Evolutionary conservation across 2,888 invertebrate genomes (phyloP), one percentile per base, ranked within the genome.

Genomic region (Phortica magna): DNA sequence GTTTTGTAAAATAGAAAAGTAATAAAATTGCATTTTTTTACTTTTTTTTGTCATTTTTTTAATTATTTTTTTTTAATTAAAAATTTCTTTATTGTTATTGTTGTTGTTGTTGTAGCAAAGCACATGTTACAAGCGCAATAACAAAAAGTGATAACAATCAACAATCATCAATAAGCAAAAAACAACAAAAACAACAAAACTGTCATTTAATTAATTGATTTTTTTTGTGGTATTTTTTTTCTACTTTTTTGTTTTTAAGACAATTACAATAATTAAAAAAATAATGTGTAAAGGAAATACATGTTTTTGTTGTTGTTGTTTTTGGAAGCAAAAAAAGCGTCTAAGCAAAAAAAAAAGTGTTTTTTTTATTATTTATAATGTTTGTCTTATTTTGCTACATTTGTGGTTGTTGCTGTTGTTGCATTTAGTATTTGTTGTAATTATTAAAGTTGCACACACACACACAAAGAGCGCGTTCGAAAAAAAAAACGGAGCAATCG

Each of bases 51-150:
- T 39, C 7, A 12, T n/a, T 22, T 31, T 39, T 39, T 17, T 59
- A 53, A 6, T 0, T 71, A 77, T 75, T 73, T 76, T 78, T 64
- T 73, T 42, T 78, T 75, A 73, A n/a, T 22, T 65, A n/a, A 41
- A 65, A n/a, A 7, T 4, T 12, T 4, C 6, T 10, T 7, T 43
- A 19, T 43, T 68, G 22, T 61, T 22, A 22, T 22, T 61, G 10
- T 61, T 61, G 22, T 61, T 61, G 61, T 53, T 71, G 31, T 53
- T 55, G 12, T 53, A 31, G 53, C 53, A 17, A 19, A n/a, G 71
- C 53, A 31, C 31, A 10, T 70, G 22, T 7, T 48, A 31, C 31
- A 31, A 31, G 31, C 31, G 0, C 31, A 31, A 31, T 4, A 31
- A 31, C 3, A 31, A 1, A 31, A 31, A 31, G 31, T 31, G 31